Evolutionary conservation across 2,888 invertebrate species (phyloP).

Genomic region (Tinea pellionella): DNA sequence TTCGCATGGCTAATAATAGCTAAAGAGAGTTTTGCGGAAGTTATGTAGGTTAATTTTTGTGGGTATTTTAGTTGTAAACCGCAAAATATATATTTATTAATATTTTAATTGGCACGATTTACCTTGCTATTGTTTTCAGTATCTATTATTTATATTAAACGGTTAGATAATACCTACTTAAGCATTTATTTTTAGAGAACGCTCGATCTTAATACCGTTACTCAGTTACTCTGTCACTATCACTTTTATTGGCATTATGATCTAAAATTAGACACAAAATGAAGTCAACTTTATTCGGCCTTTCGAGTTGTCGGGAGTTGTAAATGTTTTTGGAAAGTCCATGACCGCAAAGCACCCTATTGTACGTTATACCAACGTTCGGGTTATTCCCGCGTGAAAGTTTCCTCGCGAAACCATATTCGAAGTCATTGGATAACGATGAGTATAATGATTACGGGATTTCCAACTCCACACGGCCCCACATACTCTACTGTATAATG

Average conservation of each 20-base stretch:
- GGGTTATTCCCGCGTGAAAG: conserved; percentile 53
- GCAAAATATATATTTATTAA: no score
- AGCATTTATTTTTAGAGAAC: not conserved
- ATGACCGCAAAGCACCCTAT: conserved; percentile 1
- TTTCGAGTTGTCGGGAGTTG: not conserved
- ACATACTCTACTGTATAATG: not conserved
- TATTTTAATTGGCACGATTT: no score
- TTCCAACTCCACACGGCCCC: not conserved
- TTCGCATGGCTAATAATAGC: not conserved
- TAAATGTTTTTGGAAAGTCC: conserved; percentile 12
- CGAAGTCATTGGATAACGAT: not conserved
- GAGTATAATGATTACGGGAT: not conserved
- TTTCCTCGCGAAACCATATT: conserved; percentile 19
- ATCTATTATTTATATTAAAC: not conserved
- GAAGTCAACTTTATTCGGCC: not conserved
- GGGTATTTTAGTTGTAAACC: no score
- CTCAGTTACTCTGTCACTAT: not conserved
- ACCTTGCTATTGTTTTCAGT: no score
- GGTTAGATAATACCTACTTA: not conserved
- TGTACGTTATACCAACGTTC: conserved; percentile 12
- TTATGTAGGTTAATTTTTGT: not conserved
- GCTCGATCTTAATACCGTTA: not conserved
- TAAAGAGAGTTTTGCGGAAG: not conserved
- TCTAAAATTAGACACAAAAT: not conserved
- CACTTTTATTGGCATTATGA: not conserved